A percentile compares a stretch with the other conserved stretches of the same genome.
phyloP scores from a whole-genome alignment of 2,888 invertebrate species.

The Megamerina dolium region DNA sequence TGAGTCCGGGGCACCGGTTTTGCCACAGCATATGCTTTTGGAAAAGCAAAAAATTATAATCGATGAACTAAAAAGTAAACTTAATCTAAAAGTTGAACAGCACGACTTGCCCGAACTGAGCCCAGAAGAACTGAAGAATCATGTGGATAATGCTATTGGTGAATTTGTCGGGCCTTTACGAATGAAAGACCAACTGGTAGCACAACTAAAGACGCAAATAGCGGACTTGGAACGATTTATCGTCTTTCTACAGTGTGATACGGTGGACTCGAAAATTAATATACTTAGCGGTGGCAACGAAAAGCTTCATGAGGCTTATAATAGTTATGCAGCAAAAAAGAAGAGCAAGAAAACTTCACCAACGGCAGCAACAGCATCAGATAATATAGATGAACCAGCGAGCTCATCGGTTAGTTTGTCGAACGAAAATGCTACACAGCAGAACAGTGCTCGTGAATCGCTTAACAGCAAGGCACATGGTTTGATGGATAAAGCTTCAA shows the following conservation, averaged over 20 bases:
- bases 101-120: conserved; percentile 65
- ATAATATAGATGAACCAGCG: neutral
- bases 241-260: conserved; percentile 81
- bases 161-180: conserved; percentile 89
- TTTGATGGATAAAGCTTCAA: conserved; percentile 80
- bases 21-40: conserved; percentile 71
- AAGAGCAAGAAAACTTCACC: conserved; percentile 27
- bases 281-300: conserved; percentile 22
- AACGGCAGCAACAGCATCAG: conserved; percentile 3
- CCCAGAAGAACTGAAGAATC: conserved; percentile 76
- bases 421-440: conserved; percentile 10
- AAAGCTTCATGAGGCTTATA: conserved; percentile 34
- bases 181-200: conserved; percentile 93
- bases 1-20: conserved; percentile 71
- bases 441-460: conserved; percentile 28
- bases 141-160: conserved; percentile 84
- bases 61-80: conserved; percentile 75
- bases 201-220: conserved; percentile 93
- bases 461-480: conserved; percentile 45
- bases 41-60: conserved; percentile 87
- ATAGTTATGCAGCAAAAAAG: conserved; percentile 47
- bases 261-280: conserved; percentile 45
- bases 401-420: neutral
- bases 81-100: conserved; percentile 81
- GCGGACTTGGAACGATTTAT: conserved; percentile 96